Conservation (phyloP, 2,113 vertebrate species). For the Alces alces region DNA sequence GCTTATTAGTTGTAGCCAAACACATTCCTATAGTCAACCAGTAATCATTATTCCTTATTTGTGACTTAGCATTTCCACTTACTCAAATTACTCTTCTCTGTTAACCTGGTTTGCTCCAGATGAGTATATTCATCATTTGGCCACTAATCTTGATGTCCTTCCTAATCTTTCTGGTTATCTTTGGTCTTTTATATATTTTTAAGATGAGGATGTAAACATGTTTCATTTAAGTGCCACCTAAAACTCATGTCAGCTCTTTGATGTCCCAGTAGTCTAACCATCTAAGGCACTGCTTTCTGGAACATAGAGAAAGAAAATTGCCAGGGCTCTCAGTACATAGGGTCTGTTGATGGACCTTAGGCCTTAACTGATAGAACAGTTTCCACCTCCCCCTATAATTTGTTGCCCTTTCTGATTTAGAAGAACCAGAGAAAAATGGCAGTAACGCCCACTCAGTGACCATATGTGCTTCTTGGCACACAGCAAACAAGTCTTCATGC, state of each 20-base stretch:
- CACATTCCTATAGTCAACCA: neutral
- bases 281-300: neutral
- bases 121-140: neutral
- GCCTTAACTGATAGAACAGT: neutral
- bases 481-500: neutral
- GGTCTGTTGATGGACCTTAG: neutral
- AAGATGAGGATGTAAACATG: neutral
- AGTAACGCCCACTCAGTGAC: neutral
- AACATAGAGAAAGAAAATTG: neutral
- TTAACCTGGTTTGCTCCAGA: neutral
- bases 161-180: neutral
- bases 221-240: neutral
- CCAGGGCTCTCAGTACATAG: neutral
- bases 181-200: neutral
- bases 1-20: neutral
- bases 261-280: neutral
- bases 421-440: neutral
- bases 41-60: neutral
- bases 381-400: rapidly evolving
- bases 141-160: neutral
- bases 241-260: neutral
- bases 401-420: neutral
- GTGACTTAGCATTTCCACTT: neutral
- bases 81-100: neutral
- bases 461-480: neutral